Base-by-base conservation (phyloP, 2,888 invertebrate genomes). In the Zeuzera pyrina region DNA sequence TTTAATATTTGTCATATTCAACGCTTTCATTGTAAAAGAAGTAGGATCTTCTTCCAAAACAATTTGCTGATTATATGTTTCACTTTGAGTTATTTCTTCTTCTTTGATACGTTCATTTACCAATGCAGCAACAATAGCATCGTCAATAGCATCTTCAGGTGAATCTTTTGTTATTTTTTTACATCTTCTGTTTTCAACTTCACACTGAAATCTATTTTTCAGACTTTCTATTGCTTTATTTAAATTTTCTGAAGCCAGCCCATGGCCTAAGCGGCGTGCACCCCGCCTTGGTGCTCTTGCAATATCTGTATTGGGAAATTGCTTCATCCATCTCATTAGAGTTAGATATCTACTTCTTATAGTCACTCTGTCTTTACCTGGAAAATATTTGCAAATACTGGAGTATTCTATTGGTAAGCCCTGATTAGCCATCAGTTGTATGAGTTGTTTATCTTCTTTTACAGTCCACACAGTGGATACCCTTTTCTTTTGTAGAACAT, bases 331-430 rank as follows among this genome's bases (percentile, higher is more conserved):
- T 36, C 66, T 74, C 28, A 69, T 50, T n/a, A 89, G 76, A 0
- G 85, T 84, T 0, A 60, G 26, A 51, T 86, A 87, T 13, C 91
- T 84, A 30, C 88, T 86, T 21, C 91, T 78, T 29, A 90, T 71
- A 46, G 88, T 85, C 2, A 76, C 77, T 25, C 89, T 70, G 19
- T 81, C 79, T 49, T 87, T 87, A 3, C 84, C 76, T 4, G 81
- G 70, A 35, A 91, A 77, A 39, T 66, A 52, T 29, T 71, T 60
- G 2, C 86, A 70, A 33, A 90, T 83, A 32, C 56, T 62, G 0
- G 83, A 57, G 59, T 59, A 84, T 38, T 63, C 68, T 22, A 51
- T 45, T 8, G 41, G 34, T 1, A 52, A 41, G 28, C 72, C 81
- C 85, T 86, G 52, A 76, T 60, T 52, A 49, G 57, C 39, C 84